Base-by-base conservation (phyloP, 2,113 vertebrate species). In the Sula dactylatra region DNA sequence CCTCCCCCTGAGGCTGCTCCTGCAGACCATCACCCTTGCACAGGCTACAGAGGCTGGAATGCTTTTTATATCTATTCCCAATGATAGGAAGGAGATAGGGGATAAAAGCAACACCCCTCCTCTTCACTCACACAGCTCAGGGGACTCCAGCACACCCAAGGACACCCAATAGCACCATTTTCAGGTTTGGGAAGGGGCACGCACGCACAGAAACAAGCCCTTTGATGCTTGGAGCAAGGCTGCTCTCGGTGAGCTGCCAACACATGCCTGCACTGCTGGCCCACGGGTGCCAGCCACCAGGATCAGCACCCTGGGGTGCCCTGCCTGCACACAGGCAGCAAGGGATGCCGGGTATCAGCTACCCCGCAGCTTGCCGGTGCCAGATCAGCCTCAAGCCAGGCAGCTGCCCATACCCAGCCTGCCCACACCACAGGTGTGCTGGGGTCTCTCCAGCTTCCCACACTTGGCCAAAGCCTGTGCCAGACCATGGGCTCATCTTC, bases 261-360 rank as follows among this genome's bases (percentile, higher is more conserved):
- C 44, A 49, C 31, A 6, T 0, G 2, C 9, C 25, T 34, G 52
- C 34, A 38, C 14, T 16, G 9, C 80, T 9, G 7, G 50, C 32
- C 54, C 14, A 5, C 1, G 7, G 59, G 14, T 77, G 31, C 55
- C 62, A 55, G 4, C 15, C 67, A 52, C 29, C 58, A 58, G 52
- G 47, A 61, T 6, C 82, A 56, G 65, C 55, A 45, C 32, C 54
- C 22, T 0, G 0, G 31, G 36, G 14, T 52, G 45, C 55, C 65
- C 36, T 36, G n/a, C 22, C 49, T 19, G 4, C 31, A 47, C 40
- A 9, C 11, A 1, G 0, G 29, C 7, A 1, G 7, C 4, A 19
- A 86, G n/a, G n/a, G 54, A n/a, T 88, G 42, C 17, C 1, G 0
- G 36, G 18, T 31, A 42, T 2, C 4, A 3, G 47, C n/a, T 52